Percentiles rank a stretch among this genome's conserved stretches.
These are phyloP conservation scores for human DNA, from an alignment of 2,113 vertebrate species.

Conservation along the genomic window DNA sequence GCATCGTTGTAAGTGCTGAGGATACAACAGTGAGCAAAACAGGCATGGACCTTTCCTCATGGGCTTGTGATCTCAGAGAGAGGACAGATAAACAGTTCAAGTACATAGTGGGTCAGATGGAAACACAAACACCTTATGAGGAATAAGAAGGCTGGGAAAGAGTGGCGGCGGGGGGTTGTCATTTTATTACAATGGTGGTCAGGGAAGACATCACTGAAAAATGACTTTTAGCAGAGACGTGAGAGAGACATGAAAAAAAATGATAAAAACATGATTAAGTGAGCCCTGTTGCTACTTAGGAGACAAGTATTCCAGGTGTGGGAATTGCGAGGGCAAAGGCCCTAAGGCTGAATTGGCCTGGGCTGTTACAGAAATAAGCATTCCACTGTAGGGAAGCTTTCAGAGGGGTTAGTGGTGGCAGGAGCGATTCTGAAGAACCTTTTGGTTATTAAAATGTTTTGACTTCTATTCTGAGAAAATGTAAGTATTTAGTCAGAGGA, in stretches of 20 bases:
- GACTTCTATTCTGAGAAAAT: background rate
- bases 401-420: background rate
- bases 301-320: background rate
- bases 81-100: background rate
- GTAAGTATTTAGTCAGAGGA: background rate
- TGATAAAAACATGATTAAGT: background rate
- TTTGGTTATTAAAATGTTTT: background rate
- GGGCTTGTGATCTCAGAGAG: background rate
- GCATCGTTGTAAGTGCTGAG: background rate
- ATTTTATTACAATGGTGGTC: background rate
- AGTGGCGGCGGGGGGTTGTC: background rate
- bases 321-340: background rate
- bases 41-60: background rate
- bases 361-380: background rate
- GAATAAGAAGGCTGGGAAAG: background rate
- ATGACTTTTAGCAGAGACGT: background rate
- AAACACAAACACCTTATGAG: background rate
- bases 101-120: background rate
- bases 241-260: background rate
- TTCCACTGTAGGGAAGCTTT: background rate
- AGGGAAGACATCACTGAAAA: background rate
- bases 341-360: background rate
- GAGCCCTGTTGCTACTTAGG: background rate
- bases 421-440: background rate
- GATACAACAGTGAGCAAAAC: background rate